Evolutionary conservation across 2,888 invertebrate species (phyloP).

Genomic region (Dyspetes luteomarginatus): DNA sequence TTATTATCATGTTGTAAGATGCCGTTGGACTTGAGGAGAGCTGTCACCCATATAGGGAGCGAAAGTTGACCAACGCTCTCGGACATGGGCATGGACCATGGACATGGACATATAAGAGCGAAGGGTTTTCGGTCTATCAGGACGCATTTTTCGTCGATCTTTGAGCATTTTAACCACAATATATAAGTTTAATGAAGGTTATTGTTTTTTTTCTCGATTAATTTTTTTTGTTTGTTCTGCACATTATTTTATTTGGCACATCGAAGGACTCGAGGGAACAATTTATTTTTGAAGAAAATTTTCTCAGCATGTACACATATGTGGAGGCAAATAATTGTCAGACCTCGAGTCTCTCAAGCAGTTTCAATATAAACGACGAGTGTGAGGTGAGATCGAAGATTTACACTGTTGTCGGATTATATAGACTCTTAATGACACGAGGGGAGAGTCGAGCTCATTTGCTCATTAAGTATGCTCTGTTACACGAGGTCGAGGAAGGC

Average conservation of each 20-base stretch:
- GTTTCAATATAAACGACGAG: not conserved
- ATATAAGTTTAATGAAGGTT: slow-evolving; percentile 4
- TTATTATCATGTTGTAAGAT: slow-evolving; percentile 62
- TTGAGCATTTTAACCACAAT: not conserved
- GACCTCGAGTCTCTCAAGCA: not conserved
- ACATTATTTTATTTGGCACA: slow-evolving; percentile 20
- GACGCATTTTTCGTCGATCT: slow-evolving; percentile 40
- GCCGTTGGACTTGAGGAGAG: slow-evolving; percentile 62
- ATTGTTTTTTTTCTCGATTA: slow-evolving; percentile 28
- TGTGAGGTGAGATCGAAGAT: slow-evolving; percentile 28
- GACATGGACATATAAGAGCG: slow-evolving; percentile 63
- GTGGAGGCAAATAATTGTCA: slow-evolving; percentile 10
- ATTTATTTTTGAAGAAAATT: slow-evolving; percentile 12
- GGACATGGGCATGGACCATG: too few relatives aligned
- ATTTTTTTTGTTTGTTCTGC: slow-evolving; percentile 10
- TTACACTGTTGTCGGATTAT: slow-evolving; percentile 39
- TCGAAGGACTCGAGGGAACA: slow-evolving; percentile 1
- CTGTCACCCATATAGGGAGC: slow-evolving; percentile 82
- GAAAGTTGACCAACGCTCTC: slow-evolving; percentile 79
- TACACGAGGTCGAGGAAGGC: slow-evolving; percentile 50
- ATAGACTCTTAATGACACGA: slow-evolving; percentile 41
- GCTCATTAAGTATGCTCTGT: slow-evolving; percentile 56
- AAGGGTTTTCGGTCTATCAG: slow-evolving; percentile 68
- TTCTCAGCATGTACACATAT: not conserved
- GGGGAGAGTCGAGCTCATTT: slow-evolving; percentile 38